These are phyloP conservation scores for Origma solitaria DNA, from an alignment of 2,113 vertebrate genomes.

Conservation along the genomic window DNA sequence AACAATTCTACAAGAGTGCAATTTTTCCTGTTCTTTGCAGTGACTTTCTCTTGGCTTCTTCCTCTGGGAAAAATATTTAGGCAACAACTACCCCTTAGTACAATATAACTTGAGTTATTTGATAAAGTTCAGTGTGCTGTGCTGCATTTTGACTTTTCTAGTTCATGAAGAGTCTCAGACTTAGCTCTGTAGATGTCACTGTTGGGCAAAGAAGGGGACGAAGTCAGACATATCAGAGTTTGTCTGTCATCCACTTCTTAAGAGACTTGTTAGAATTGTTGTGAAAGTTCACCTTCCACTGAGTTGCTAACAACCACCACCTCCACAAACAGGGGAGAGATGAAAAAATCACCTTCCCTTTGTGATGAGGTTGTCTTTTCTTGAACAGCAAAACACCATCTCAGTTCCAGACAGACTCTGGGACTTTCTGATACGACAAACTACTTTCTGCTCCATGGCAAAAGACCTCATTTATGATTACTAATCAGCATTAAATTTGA, in stretches of 20 bases:
- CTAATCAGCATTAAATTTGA: not conserved
- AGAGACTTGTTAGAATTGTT: not conserved
- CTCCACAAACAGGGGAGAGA: not conserved
- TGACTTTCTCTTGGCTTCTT: conserved; percentile 3
- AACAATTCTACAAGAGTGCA: not conserved
- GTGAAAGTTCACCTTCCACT: not conserved
- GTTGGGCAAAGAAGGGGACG: not conserved
- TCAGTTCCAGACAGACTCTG: not conserved
- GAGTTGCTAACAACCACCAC: not conserved
- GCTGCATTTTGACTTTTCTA: not conserved
- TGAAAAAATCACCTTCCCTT: not conserved
- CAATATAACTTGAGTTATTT: not conserved
- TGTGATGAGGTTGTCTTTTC: not conserved
- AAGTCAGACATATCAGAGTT: not conserved
- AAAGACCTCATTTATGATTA: not conserved
- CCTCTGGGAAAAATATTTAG: conserved; percentile 17
- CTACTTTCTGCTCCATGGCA: not conserved
- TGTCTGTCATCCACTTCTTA: not conserved
- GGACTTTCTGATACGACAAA: not conserved
- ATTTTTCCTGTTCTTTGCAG: not conserved
- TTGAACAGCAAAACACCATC: not conserved
- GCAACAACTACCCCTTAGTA: not conserved
- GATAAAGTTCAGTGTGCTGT: not conserved
- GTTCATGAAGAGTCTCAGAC: not conserved
- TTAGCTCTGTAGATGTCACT: not conserved